Percentiles rank a stretch among this genome's conserved stretches.
Conservation (phyloP, 2,113 vertebrate genomes). For the Morphnarchus princeps region DNA sequence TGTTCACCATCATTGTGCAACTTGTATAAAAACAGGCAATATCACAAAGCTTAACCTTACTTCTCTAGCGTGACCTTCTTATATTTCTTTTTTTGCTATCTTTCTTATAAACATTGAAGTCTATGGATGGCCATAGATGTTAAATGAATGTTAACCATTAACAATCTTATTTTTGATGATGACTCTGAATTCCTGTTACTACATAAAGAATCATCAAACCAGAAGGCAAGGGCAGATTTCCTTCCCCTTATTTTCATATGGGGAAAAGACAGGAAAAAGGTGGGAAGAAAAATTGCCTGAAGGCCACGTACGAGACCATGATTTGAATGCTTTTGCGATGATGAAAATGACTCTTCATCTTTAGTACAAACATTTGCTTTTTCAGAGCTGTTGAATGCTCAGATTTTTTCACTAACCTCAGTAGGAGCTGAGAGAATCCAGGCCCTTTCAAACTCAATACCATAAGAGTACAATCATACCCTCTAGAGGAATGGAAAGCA, state of each 20-base stretch:
- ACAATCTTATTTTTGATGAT: not conserved
- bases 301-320: accelerated
- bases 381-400: not conserved
- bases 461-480: slow-evolving; percentile 30
- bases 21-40: not conserved
- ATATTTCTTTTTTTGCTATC: not conserved
- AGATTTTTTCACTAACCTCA: not conserved
- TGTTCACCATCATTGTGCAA: not conserved
- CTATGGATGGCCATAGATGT: too few species aligned
- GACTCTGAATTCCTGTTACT: not conserved
- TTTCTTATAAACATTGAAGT: not conserved
- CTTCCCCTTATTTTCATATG: not conserved
- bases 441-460: not conserved
- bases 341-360: not conserved
- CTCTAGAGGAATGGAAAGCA: slow-evolving; percentile 40
- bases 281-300: not conserved
- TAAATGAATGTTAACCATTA: not conserved
- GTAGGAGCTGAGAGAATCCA: not conserved
- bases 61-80: not conserved
- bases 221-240: not conserved
- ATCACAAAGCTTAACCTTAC: not conserved
- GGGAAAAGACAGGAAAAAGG: not conserved
- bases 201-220: not conserved
- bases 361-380: not conserved
- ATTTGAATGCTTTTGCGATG: not conserved